Evolutionary conservation across 1,140 invertebrate species (phyloP).

Genomic region (Ditylenchus dipsaci): DNA sequence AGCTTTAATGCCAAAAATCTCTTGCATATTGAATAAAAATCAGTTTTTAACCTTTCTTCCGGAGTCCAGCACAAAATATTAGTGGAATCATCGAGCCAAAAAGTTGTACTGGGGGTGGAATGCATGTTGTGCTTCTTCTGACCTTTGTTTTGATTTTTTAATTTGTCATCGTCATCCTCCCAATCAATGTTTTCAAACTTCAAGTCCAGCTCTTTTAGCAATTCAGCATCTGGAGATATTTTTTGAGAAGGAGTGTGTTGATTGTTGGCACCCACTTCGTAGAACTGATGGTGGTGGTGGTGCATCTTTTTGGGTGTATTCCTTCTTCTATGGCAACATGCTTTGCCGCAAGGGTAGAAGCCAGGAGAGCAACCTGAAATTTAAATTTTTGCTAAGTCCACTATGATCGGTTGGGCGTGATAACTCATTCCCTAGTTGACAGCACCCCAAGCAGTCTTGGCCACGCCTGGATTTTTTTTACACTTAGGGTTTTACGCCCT

Average conservation of each 20-base stretch:
- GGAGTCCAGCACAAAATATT: constrained; percentile 5
- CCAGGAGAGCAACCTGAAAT: not conserved
- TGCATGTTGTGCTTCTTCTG: not conserved
- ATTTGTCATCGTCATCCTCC: not conserved
- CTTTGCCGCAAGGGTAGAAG: not conserved
- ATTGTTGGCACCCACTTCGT: too few species aligned
- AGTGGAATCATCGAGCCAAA: constrained; percentile 7
- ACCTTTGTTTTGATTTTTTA: not conserved
- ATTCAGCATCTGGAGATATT: too few species aligned
- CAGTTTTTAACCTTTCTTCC: not conserved
- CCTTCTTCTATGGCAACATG: not conserved
- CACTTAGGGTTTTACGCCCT: too few species aligned
- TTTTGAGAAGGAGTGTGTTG: too few species aligned
- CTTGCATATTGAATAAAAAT: too few species aligned
- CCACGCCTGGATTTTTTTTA: too few species aligned
- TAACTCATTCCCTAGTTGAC: too few species aligned
- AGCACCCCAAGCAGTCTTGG: too few species aligned
- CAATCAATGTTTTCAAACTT: not conserved
- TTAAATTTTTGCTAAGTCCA: not conserved
- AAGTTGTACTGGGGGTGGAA: not conserved
- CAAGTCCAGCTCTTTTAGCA: not conserved
- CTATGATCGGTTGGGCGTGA: too few species aligned
- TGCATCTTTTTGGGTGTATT: not conserved
- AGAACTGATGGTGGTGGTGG: not conserved
- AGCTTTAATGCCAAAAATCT: too few species aligned